These are phyloP conservation scores for Acrossocheilus fasciatus DNA, from an alignment of 2,797 vertebrate species.

Conservation along the genomic window DNA sequence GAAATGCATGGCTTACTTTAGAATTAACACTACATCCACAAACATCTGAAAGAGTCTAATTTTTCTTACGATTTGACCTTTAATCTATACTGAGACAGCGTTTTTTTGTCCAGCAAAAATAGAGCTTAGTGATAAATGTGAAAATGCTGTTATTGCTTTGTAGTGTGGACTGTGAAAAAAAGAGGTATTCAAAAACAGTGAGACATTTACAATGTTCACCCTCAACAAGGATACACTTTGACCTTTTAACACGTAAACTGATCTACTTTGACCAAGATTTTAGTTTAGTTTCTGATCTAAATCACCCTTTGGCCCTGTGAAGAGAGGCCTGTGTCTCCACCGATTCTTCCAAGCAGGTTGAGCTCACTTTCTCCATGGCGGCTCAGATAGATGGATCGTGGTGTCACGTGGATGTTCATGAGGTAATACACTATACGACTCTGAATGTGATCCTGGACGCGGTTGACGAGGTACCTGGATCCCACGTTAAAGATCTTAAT, in stretches of 20 bases:
- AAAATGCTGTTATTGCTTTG: neutral
- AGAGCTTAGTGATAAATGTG: no score
- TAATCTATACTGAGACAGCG: neutral
- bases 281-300: neutral
- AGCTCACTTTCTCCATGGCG: slow-evolving; percentile 91
- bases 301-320: slow-evolving; percentile 79
- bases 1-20: neutral
- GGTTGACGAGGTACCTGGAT: slow-evolving; percentile 86
- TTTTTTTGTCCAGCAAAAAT: neutral
- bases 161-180: neutral
- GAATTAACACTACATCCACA: neutral
- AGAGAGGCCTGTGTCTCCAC: slow-evolving; percentile 87
- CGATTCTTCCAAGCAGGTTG: slow-evolving; percentile 86
- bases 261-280: neutral
- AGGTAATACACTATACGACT: slow-evolving; percentile 92
- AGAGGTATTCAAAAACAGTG: neutral
- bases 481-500: slow-evolving; percentile 94
- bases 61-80: neutral
- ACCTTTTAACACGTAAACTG: neutral
- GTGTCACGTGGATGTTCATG: slow-evolving; percentile 93
- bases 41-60: neutral
- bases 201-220: neutral
- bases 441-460: slow-evolving; percentile 89
- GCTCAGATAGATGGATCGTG: slow-evolving; percentile 89
- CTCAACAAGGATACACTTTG: neutral